Evolutionary conservation across 2,888 invertebrate genomes (phyloP).

Genomic region (Lamellibrachia columna): DNA sequence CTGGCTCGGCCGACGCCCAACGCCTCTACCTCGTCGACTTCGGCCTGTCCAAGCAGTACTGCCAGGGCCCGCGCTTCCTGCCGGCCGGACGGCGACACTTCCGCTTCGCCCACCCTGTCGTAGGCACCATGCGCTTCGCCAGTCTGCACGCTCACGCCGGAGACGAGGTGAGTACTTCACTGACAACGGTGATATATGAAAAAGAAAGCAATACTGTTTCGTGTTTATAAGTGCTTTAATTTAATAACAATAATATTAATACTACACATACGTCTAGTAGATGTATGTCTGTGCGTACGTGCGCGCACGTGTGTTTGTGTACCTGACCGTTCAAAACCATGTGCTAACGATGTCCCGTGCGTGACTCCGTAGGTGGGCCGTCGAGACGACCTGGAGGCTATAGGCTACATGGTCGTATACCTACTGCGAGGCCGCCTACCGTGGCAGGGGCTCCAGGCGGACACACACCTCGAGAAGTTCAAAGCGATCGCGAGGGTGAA

Average conservation of each 20-base stretch:
- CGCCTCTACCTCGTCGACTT: constrained; percentile 62
- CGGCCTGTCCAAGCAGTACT: constrained; percentile 60
- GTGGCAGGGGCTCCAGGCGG: constrained; percentile 40
- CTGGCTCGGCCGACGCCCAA: neutral
- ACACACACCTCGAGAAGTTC: constrained; percentile 30
- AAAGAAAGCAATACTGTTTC: neutral
- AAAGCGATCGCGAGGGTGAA: constrained; percentile 36
- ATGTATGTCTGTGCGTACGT: neutral
- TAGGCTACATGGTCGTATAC: constrained; percentile 39
- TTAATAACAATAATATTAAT: neutral
- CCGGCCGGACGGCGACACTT: constrained; percentile 40
- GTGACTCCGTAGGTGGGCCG: neutral
- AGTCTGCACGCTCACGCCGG: constrained; percentile 38
- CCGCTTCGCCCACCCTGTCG: constrained; percentile 32
- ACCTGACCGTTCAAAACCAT: neutral
- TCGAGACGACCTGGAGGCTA: constrained; percentile 40
- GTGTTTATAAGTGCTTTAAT: neutral
- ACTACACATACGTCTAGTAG: neutral
- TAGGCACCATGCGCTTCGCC: constrained; percentile 39
- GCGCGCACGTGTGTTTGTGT: neutral
- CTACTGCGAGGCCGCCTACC: constrained; percentile 39
- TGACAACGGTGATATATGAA: no score
- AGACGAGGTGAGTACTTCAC: constrained; percentile 17
- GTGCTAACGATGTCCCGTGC: neutral
- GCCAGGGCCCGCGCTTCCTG: constrained; percentile 17